These are phyloP conservation scores for Oncorhynchus mykiss DNA, from an alignment of 2,113 vertebrate genomes.

Conservation along the genomic window DNA sequence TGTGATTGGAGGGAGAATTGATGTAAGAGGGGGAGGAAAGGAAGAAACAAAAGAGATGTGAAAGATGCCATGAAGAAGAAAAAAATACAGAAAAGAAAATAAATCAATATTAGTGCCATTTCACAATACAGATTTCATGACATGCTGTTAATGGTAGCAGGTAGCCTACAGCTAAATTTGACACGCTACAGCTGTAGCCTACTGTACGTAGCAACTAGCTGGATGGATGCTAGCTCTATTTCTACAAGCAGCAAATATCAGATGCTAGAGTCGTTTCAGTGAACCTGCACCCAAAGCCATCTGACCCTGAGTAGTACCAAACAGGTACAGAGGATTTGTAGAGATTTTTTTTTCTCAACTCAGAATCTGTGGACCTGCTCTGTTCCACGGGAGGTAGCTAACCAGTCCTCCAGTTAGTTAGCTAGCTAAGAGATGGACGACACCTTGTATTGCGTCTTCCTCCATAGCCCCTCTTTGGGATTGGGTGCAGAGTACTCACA, in stretches of 20 bases:
- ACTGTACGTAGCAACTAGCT: conserved; percentile 23
- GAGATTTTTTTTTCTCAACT: too few relatives aligned
- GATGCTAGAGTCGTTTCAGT: neutral
- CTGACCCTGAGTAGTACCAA: too few relatives aligned
- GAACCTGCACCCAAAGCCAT: too few relatives aligned
- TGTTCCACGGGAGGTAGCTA: too few relatives aligned
- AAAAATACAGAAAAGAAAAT: conserved; percentile 55
- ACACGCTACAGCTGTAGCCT: conserved; percentile 28
- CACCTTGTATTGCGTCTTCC: too few relatives aligned
- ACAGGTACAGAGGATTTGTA: too few relatives aligned
- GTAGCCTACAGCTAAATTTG: conserved; percentile 44
- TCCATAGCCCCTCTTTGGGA: too few relatives aligned
- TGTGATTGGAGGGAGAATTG: conserved; percentile 2
- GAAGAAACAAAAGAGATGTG: conserved; percentile 5
- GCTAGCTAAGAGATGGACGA: too few relatives aligned
- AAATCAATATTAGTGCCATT: conserved; percentile 81
- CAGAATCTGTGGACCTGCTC: too few relatives aligned
- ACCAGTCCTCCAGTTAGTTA: too few relatives aligned
- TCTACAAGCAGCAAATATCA: conserved; percentile 17
- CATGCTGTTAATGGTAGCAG: conserved; percentile 72
- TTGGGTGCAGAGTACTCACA: too few relatives aligned
- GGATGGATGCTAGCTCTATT: conserved; percentile 24
- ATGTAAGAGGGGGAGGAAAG: neutral
- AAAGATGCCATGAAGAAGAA: conserved; percentile 21
- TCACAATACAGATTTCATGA: conserved; percentile 61